Percentiles rank a stretch among this genome's conserved stretches.
Conservation (phyloP, 2,888 invertebrate species). For the Brachynemurus nebulosus region DNA sequence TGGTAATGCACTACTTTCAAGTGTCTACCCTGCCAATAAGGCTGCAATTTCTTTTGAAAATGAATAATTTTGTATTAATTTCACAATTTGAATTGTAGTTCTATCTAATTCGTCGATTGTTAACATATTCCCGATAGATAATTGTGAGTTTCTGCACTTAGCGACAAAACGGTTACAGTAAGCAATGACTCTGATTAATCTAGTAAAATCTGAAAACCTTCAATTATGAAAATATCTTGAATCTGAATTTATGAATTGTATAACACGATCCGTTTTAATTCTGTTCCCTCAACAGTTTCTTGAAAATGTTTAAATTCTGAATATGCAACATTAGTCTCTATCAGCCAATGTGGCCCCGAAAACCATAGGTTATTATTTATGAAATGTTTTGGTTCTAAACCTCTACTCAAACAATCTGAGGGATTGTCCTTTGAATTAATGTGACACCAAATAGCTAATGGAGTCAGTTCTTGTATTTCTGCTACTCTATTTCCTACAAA, state of each 20-base stretch:
- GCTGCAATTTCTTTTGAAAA: not conserved
- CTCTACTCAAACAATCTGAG: constrained; percentile 23
- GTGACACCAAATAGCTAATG: constrained; percentile 19
- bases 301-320: not conserved
- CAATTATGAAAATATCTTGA: too few species aligned
- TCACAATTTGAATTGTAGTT: not conserved
- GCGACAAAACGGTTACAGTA: too few species aligned
- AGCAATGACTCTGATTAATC: too few species aligned
- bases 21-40: not conserved
- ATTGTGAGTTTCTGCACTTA: too few species aligned
- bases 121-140: not conserved
- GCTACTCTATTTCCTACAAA: constrained; percentile 23
- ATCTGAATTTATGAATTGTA: too few species aligned
- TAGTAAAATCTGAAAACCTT: too few species aligned
- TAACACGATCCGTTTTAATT: not conserved
- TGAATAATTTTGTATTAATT: not conserved
- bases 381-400: constrained; percentile 11
- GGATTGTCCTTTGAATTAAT: constrained; percentile 21
- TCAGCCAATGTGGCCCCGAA: constrained; percentile 9
- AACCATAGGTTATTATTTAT: constrained; percentile 12
- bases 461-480: constrained; percentile 20
- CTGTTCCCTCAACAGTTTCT: not conserved
- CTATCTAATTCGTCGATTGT: not conserved
- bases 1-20: not conserved
- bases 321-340: not conserved